Conservation (phyloP, 2,888 invertebrate genomes). For the Phragmatobia fuliginosa region DNA sequence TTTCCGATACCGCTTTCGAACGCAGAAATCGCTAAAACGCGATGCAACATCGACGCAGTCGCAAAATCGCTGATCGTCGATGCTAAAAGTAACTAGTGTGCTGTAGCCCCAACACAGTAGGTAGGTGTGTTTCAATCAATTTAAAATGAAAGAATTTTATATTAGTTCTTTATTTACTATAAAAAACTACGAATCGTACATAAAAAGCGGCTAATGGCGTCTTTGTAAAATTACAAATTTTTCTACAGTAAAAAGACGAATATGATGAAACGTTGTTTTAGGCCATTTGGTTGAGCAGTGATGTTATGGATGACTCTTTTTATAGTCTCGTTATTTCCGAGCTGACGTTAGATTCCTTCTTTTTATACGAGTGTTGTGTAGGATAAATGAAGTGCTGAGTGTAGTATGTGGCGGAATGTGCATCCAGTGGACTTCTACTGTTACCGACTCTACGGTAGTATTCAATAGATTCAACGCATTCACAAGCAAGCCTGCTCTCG, state of each 20-base stretch:
- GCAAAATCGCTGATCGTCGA: no score
- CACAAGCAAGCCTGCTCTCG: slow-evolving; percentile 90
- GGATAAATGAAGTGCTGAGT: slow-evolving; percentile 83
- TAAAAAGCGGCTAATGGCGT: slow-evolving; percentile 47
- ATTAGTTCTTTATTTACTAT: slow-evolving; percentile 50
- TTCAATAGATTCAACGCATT: slow-evolving; percentile 87
- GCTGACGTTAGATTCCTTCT: slow-evolving; percentile 86
- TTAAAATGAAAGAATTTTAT: slow-evolving; percentile 12
- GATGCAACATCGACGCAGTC: no score
- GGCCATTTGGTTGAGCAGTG: slow-evolving; percentile 60
- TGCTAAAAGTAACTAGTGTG: no score
- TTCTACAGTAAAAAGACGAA: slow-evolving; percentile 27
- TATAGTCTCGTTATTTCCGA: slow-evolving; percentile 91
- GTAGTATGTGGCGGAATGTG: slow-evolving; percentile 73
- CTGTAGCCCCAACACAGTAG: background rate
- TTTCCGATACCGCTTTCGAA: no score
- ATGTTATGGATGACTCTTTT: slow-evolving; percentile 49
- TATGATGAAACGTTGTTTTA: slow-evolving; percentile 35
- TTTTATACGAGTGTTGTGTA: slow-evolving; percentile 81
- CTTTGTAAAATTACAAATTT: slow-evolving; percentile 42
- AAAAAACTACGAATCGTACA: slow-evolving; percentile 59
- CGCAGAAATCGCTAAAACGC: no score
- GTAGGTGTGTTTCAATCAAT: background rate
- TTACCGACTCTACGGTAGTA: slow-evolving; percentile 74
- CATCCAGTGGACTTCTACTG: slow-evolving; percentile 71